Base-by-base conservation (phyloP, 2,888 invertebrate species). In the Cryptops parisi region DNA sequence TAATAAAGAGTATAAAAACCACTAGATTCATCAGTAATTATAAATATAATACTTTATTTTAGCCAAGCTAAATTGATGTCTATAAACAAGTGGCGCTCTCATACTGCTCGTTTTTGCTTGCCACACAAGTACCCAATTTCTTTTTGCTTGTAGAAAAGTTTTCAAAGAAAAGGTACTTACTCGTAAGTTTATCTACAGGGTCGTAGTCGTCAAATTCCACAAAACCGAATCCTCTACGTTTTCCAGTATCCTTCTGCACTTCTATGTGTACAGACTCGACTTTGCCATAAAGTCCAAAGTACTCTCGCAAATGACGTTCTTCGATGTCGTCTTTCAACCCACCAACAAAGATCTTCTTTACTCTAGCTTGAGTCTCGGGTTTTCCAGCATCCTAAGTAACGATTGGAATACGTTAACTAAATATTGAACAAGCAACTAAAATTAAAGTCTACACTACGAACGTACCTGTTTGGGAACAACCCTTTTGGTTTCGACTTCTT, bases 201-300 rank as follows among this genome's bases (percentile, higher is more conserved):
- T 96, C 96, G 68, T 93, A 93, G 68, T 96, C 96, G 65, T 91
- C 90, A 70, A 91, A 96, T 68, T 93, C 91, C 39, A 97, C 82
- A 69, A 96, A 97, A 43, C 88, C 94, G 69, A 96, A 97, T 6
- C 96, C 94, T 62, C 94, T 78, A 64, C 87, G 88, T 68, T 91
- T 93, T 51, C 90, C 90, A 2, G 87, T 86, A 52, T 86, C 87
- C 62, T 93, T 93, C 66, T 94, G 93, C 9, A 83, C 84, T 2
- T 93, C 89, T 63, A 94, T 79, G 59, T 84, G 86, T 22, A 89
- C 81, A 24, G 83, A 80, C 24, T 84, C 75, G 60, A 96, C 84
- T 52, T 74, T 79, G 1, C 94, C 94, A 68, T 78, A 93, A 23
- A 78, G 60, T 12, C 62, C 59, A 60, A 75, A 67, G 65, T 89